These are phyloP conservation scores for Dendroctonus ponderosae DNA, from an alignment of 1,140 invertebrate species.

Conservation along the genomic window DNA sequence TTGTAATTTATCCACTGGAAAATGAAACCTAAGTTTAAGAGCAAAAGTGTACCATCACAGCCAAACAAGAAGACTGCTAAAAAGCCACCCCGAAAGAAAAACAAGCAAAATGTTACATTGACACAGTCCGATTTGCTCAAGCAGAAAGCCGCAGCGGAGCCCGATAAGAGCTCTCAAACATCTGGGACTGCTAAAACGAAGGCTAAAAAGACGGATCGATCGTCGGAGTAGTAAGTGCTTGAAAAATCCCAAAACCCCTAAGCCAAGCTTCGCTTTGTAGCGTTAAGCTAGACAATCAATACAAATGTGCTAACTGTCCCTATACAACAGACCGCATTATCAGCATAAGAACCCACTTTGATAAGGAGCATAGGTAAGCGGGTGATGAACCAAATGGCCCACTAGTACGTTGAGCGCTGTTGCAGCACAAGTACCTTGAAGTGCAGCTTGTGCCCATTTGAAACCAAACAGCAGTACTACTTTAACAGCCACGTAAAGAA, in stretches of 20 bases:
- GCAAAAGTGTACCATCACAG: not conserved
- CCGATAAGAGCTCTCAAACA: not conserved
- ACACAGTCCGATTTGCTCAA: not conserved
- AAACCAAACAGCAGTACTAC: conserved; percentile 23
- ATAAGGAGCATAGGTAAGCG: conserved; percentile 14
- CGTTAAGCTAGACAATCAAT: conserved; percentile 14
- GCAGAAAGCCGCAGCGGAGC: not conserved
- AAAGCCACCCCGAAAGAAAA: not conserved
- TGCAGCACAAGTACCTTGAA: conserved; percentile 1
- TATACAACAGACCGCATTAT: conserved; percentile 6
- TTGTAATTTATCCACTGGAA: not conserved
- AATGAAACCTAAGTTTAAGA: conserved; percentile 5
- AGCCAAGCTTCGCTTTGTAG: not conserved
- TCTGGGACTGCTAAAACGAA: not conserved
- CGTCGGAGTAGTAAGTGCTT: conserved; percentile 11
- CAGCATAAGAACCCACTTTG: conserved; percentile 11
- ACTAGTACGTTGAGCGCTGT: not conserved
- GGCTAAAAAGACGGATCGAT: not conserved
- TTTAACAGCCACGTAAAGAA: conserved; percentile 15
- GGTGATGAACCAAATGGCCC: not conserved
- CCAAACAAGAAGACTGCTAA: conserved; percentile 1
- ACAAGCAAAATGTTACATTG: too few species aligned
- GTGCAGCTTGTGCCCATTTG: conserved; percentile 11
- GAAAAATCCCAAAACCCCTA: too few species aligned
- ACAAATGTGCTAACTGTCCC: conserved; percentile 20